A percentile compares a stretch with the other conserved stretches of the same genome.
Conservation (phyloP, 2,113 vertebrate species). For the Micronycteris hirsuta region DNA sequence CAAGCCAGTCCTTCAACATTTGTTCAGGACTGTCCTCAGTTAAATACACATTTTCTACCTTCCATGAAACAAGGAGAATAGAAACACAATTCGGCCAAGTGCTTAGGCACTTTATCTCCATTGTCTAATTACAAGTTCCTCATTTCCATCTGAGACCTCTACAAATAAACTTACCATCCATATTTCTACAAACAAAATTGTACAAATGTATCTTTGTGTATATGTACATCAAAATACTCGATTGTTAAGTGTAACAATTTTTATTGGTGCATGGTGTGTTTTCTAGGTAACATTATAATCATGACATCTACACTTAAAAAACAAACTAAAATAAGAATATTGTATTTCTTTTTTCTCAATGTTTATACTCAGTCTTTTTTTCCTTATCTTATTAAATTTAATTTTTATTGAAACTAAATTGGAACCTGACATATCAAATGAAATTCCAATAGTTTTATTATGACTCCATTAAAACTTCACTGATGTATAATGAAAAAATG, state of each 20-base stretch:
- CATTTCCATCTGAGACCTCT: neutral
- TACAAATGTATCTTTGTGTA: neutral
- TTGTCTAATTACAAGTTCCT: neutral
- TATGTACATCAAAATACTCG: neutral
- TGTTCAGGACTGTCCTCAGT: neutral
- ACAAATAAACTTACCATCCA: neutral
- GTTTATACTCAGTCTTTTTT: neutral
- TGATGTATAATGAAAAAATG: neutral
- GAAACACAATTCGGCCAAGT: neutral
- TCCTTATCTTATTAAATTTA: conserved; percentile 13
- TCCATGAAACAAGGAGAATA: neutral
- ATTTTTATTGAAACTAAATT: neutral
- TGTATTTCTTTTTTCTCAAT: neutral
- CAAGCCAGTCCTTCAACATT: neutral
- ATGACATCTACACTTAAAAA: neutral
- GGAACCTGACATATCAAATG: neutral
- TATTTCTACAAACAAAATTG: neutral
- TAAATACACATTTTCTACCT: neutral
- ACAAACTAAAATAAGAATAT: neutral
- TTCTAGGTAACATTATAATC: neutral
- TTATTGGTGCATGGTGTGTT: neutral
- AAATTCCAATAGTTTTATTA: conserved; percentile 29
- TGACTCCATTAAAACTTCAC: neutral
- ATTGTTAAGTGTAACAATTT: neutral
- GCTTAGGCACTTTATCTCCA: neutral